phyloP scores from a whole-genome alignment of 2,888 invertebrate genomes.

The Syrista parreyssii region DNA sequence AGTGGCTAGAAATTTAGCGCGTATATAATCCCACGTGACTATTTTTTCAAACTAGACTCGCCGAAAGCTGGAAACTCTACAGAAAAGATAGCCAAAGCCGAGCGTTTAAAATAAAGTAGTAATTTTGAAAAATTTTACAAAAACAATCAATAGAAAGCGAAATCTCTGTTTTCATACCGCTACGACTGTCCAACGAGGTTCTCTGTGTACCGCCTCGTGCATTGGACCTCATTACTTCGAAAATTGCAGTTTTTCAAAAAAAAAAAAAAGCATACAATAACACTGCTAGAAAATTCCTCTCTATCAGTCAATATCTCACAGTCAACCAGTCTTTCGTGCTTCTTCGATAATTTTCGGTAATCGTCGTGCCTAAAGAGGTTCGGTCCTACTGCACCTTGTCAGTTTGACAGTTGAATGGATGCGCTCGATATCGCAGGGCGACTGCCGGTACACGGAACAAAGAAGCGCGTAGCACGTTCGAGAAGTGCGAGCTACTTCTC shows the following conservation, averaged over 20 bases:
- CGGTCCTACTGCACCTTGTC: constrained; percentile 20
- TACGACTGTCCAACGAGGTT: background rate
- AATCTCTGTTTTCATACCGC: background rate
- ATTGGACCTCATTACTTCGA: background rate
- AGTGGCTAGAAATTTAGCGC: background rate
- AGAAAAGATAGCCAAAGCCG: background rate
- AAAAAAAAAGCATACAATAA: background rate
- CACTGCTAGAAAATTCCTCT: background rate
- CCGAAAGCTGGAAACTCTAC: background rate
- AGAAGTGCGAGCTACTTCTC: constrained; percentile 14
- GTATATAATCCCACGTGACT: background rate
- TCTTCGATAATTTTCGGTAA: constrained; percentile 5
- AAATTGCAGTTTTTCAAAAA: background rate
- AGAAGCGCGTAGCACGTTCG: constrained; percentile 5
- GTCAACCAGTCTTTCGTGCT: background rate
- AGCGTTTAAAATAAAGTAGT: background rate
- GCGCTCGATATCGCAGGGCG: background rate
- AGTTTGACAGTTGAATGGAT: constrained; percentile 29
- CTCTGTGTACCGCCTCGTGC: background rate
- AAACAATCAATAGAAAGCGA: background rate
- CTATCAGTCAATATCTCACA: background rate
- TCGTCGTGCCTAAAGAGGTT: constrained; percentile 12
- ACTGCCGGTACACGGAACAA: background rate
- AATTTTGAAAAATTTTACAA: background rate
- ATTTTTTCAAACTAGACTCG: background rate